A percentile compares a stretch with the other conserved stretches of the same genome.
Conservation (phyloP, 2,113 vertebrate species). For the Pangasianodon gigas region DNA sequence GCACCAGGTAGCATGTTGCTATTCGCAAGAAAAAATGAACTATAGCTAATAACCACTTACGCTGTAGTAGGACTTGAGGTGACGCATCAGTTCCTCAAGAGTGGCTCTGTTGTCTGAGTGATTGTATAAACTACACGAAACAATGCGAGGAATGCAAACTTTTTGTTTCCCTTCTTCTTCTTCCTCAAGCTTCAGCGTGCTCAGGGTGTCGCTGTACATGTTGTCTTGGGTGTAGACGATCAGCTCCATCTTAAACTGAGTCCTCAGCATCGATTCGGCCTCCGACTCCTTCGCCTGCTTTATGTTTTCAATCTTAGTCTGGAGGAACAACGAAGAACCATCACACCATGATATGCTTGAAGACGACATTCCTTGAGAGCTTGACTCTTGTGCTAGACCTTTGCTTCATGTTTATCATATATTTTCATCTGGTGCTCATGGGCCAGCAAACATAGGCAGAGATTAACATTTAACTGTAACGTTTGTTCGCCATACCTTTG, state of each 20-base stretch:
- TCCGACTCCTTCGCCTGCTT: constrained; percentile 61
- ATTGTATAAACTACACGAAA: not conserved
- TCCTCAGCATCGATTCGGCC: constrained; percentile 71
- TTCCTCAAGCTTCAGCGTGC: constrained; percentile 24
- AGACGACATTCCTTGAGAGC: not conserved
- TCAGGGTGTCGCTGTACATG: constrained; percentile 65
- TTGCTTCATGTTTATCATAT: not conserved
- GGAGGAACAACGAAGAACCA: not conserved
- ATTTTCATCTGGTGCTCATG: not conserved
- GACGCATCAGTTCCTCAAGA: constrained; percentile 64
- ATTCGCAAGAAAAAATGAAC: not conserved
- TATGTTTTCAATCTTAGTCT: constrained; percentile 79
- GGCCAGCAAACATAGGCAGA: not conserved
- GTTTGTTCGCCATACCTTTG: constrained; percentile 59
- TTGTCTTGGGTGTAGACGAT: constrained; percentile 83
- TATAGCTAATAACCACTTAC: constrained; percentile 55
- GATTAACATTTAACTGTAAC: too few species aligned
- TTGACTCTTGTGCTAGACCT: not conserved
- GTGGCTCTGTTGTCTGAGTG: constrained; percentile 27
- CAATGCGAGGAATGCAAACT: accelerated
- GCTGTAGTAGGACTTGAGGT: constrained; percentile 67
- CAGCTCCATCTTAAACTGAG: constrained; percentile 86
- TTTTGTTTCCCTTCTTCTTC: accelerated
- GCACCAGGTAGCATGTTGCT: too few species aligned
- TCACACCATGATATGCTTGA: not conserved